phyloP scores from a whole-genome alignment of 2,797 vertebrate species.

The Dermochelys coriacea region DNA sequence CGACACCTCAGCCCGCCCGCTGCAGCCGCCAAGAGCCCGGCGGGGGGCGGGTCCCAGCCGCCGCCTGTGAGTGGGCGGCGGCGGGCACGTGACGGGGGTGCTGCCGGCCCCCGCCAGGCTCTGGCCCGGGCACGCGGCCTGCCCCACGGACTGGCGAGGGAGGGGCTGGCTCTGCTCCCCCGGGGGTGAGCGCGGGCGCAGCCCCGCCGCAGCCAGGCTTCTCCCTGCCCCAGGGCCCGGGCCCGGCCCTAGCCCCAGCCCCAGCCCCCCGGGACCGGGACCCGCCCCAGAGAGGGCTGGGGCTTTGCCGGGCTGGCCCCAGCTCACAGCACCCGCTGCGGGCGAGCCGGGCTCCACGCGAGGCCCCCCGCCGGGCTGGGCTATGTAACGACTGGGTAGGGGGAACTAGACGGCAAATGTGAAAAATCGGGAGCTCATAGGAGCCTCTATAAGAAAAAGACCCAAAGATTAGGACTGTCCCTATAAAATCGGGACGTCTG shows the following conservation, averaged over 20 bases:
- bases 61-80: not conserved
- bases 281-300: not conserved
- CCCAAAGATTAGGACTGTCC: too few relatives aligned
- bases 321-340: not conserved
- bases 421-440: too few relatives aligned
- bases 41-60: not conserved
- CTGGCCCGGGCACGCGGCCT: not conserved
- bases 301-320: not conserved
- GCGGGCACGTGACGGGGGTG: not conserved
- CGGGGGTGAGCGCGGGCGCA: too few relatives aligned
- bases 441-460: too few relatives aligned
- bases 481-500: too few relatives aligned
- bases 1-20: not conserved
- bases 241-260: not conserved
- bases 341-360: not conserved
- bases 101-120: too few relatives aligned
- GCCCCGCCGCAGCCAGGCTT: not conserved
- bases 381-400: too few relatives aligned
- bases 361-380: accelerated
- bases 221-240: not conserved
- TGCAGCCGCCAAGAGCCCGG: not conserved
- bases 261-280: not conserved
- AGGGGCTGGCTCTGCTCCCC: too few relatives aligned
- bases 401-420: too few relatives aligned
- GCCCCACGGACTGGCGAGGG: too few relatives aligned